phyloP scores from a whole-genome alignment of 2,797 vertebrate genomes.

The Bovichtus diacanthus region DNA sequence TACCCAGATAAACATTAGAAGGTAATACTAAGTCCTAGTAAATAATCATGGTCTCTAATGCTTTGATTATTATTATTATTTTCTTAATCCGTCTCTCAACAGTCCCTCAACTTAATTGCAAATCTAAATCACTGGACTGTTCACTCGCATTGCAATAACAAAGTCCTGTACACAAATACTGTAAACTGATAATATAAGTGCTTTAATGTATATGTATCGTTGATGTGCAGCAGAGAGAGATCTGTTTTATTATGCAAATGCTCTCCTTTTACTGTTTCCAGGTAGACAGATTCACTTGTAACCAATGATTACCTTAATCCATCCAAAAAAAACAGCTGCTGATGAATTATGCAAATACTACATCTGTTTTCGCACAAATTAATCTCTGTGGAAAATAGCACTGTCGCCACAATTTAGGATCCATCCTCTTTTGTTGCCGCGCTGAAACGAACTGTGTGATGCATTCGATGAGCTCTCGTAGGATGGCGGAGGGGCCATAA shows the following conservation, averaged over 20 bases:
- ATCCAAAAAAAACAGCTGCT: constrained; percentile 67
- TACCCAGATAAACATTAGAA: neutral
- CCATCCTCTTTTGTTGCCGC: constrained; percentile 33
- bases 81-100: neutral
- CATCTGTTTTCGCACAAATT: constrained; percentile 71
- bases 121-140: neutral
- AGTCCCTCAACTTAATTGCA: neutral
- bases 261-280: constrained; percentile 27
- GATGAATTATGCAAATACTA: constrained; percentile 80
- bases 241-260: constrained; percentile 51
- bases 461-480: constrained; percentile 6
- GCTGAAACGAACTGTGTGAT: constrained; percentile 1
- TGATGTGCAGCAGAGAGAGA: neutral
- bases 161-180: neutral
- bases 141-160: neutral
- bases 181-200: neutral
- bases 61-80: neutral
- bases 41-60: no score
- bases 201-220: neutral
- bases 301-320: constrained; percentile 66
- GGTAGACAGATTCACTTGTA: constrained; percentile 63
- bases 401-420: constrained; percentile 42
- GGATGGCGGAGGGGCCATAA: neutral
- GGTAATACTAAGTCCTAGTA: neutral
- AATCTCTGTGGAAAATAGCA: constrained; percentile 60